Conservation (phyloP, 2,113 vertebrate genomes). For the Henicopernis longicauda region DNA sequence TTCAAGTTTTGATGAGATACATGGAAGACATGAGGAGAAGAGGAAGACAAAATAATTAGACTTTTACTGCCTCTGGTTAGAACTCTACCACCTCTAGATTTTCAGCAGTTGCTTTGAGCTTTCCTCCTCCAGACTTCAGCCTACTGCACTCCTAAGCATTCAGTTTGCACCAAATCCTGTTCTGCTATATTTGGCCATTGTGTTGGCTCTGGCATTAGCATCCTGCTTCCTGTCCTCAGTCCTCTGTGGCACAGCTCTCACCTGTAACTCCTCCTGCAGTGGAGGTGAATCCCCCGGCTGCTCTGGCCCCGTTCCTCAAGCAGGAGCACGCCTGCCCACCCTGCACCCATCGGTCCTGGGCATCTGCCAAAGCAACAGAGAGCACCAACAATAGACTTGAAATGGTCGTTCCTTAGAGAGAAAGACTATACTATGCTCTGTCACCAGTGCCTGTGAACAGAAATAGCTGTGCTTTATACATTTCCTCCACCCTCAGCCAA, state of each 20-base stretch:
- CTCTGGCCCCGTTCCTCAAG: neutral
- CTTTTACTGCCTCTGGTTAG: neutral
- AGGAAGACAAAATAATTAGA: neutral
- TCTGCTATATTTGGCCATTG: neutral
- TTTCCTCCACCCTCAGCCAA: neutral
- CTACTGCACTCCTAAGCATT: neutral
- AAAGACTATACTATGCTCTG: neutral
- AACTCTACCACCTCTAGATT: neutral
- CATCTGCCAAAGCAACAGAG: neutral
- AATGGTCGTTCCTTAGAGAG: neutral
- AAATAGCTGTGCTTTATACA: neutral
- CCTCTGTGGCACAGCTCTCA: neutral
- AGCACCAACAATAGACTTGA: neutral
- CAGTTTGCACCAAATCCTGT: neutral
- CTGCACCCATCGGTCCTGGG: neutral
- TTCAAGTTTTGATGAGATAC: neutral
- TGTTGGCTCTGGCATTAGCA: neutral
- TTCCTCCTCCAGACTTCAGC: neutral
- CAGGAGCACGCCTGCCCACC: neutral
- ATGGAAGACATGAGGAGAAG: neutral
- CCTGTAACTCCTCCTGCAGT: neutral
- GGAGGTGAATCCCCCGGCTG: rapidly evolving
- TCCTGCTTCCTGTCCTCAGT: neutral
- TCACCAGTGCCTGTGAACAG: neutral
- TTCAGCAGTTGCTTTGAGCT: neutral